Conservation (phyloP, 2,888 invertebrate species). For the Brenthis ino region DNA sequence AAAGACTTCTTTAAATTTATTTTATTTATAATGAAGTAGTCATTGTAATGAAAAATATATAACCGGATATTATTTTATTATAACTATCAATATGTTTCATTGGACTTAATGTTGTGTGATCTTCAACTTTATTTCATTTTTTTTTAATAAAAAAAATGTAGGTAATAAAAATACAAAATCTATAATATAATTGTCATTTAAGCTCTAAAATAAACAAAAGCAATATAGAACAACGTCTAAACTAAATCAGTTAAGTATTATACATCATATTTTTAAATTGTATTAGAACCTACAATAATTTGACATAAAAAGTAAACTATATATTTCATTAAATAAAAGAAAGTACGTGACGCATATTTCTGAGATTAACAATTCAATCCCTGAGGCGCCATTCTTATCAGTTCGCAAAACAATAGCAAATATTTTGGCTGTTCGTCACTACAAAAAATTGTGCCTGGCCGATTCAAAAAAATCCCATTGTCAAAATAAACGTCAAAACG, state of each 20-base stretch:
- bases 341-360: slow-evolving; percentile 14
- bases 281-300: background rate
- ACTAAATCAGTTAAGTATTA: too few relatives aligned
- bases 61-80: too few relatives aligned
- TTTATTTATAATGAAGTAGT: background rate
- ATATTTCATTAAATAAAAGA: slow-evolving; percentile 5
- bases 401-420: slow-evolving; percentile 35
- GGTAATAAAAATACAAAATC: too few relatives aligned
- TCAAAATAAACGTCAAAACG: slow-evolving; percentile 47
- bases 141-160: too few relatives aligned
- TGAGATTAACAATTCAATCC: slow-evolving; percentile 29
- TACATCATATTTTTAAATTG: too few relatives aligned
- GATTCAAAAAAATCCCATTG: slow-evolving; percentile 38
- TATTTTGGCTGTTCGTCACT: slow-evolving; percentile 42
- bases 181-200: too few relatives aligned
- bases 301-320: slow-evolving; percentile 13
- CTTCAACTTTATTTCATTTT: too few relatives aligned
- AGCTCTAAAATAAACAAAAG: too few relatives aligned
- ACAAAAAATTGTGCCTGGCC: slow-evolving; percentile 34
- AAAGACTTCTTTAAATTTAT: slow-evolving; percentile 9
- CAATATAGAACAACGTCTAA: too few relatives aligned
- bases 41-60: too few relatives aligned
- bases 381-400: slow-evolving; percentile 36
- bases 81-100: too few relatives aligned
- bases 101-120: too few relatives aligned